These are phyloP conservation scores for Phyllopteryx taeniolatus DNA, from an alignment of 2,113 vertebrate genomes.

Conservation along the genomic window DNA sequence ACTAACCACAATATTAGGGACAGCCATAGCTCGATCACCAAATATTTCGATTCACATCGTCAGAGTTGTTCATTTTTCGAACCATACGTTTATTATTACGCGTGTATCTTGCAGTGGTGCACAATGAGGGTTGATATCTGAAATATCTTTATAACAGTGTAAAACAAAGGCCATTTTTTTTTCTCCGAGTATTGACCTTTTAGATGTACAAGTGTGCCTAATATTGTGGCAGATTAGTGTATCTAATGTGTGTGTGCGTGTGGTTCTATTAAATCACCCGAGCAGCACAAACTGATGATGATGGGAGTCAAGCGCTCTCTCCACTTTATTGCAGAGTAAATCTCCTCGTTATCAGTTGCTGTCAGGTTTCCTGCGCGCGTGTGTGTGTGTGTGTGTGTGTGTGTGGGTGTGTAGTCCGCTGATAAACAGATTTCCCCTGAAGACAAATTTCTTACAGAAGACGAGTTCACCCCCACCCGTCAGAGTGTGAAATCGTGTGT, in stretches of 20 bases:
- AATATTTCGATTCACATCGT: background rate
- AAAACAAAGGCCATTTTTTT: background rate
- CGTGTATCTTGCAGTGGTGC: background rate
- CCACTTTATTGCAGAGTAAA: slow-evolving; percentile 51
- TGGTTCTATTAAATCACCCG: slow-evolving; percentile 43
- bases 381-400: slow-evolving; percentile 16
- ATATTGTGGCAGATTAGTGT: background rate
- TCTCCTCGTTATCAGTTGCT: slow-evolving; percentile 54
- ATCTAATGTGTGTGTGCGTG: slow-evolving; percentile 9
- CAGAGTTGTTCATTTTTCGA: background rate
- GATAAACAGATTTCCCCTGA: slow-evolving; percentile 48
- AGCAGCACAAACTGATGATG: slow-evolving; percentile 44
- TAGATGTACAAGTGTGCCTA: background rate
- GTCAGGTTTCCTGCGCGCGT: slow-evolving; percentile 35
- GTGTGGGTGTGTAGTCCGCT: slow-evolving; percentile 23
- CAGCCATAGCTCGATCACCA: background rate
- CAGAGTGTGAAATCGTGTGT: background rate
- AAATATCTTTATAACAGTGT: background rate
- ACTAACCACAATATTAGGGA: background rate
- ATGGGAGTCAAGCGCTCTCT: slow-evolving; percentile 9
- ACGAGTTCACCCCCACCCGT: background rate
- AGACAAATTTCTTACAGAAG: slow-evolving; percentile 25
- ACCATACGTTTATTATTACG: background rate
- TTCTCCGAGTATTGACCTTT: background rate
- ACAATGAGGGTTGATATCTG: background rate